Evolutionary conservation across 2,797 vertebrate genomes (phyloP), one percentile per base, ranked within the genome.

Genomic region (Picus viridis): DNA sequence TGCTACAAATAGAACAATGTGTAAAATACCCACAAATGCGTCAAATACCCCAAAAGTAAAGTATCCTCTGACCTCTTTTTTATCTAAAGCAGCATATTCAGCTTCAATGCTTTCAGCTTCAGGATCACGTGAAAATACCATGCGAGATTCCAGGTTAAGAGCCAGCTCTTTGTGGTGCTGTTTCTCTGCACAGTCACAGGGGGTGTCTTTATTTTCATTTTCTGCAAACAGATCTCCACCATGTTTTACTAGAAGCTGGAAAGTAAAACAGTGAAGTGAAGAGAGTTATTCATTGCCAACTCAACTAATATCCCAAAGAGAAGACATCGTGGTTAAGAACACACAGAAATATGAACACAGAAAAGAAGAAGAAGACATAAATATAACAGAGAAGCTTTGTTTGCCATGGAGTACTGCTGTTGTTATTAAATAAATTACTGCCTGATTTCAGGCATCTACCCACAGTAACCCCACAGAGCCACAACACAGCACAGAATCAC

Each of bases 111-210:
- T 98, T 97, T 99, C 99, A 58, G 99, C 98, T 95, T 99, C 98
- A 9, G 99, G 99, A 97, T 99, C 99, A 94, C 98, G 98, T 77
- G 99, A 99, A 98, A 99, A 99, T 92, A 99, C 99, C 99, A 99
- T 99, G 96, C 99, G 99, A 88, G 99, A 99, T 98, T 99, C 99
- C 97, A 99, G 98, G 97, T 99, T 99, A 71, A 99, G 98, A 77
- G 99, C 99, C 97, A 99, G 95, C 90, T 99, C 99, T 97, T 99
- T 99, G 98, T 99, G 98, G 97, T 99, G 99, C 85, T 99, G 99
- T 95, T 99, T 99, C 97, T 99, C 99, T 36, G 99, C 99, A 97
- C 99, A 99, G 97, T 99, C 99, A 96, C 99, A 99, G 36, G 99
- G 99, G 74, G 99, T 99, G 98, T 99, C 99, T 94, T 99, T 99